Evolutionary conservation across 2,113 vertebrate genomes (phyloP).

Genomic region (Arizona elegans): DNA sequence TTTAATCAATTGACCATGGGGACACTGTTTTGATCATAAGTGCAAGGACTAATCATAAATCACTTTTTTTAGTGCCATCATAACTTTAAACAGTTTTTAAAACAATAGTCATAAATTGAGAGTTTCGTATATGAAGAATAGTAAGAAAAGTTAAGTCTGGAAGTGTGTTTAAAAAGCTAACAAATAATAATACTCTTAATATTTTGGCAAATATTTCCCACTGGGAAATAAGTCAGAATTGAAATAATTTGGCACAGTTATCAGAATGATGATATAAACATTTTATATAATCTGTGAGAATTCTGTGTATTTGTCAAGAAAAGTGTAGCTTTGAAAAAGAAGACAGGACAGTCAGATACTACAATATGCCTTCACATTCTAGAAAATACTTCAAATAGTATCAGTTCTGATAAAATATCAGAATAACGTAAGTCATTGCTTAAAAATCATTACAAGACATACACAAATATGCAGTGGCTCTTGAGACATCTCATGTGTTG

Average conservation of each 20-base stretch:
- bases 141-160: constrained; percentile 38
- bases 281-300: neutral
- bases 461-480: neutral
- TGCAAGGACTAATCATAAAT: neutral
- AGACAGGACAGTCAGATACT: neutral
- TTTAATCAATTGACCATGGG: no score
- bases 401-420: neutral
- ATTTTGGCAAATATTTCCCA: constrained; percentile 19
- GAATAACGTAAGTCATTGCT: no score
- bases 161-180: constrained; percentile 42
- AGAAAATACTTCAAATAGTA: rapidly evolving
- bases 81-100: neutral
- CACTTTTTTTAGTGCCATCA: neutral
- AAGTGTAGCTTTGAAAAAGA: rapidly evolving
- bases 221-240: constrained; percentile 11
- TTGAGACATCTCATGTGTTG: neutral
- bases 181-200: constrained; percentile 17
- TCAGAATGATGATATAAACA: neutral
- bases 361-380: rapidly evolving
- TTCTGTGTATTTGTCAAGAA: neutral
- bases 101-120: neutral
- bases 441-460: neutral
- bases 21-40: no score
- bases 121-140: neutral
- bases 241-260: neutral